Evolutionary conservation across 2,888 invertebrate genomes (phyloP).

Genomic region (Alloscopus bannaensis): DNA sequence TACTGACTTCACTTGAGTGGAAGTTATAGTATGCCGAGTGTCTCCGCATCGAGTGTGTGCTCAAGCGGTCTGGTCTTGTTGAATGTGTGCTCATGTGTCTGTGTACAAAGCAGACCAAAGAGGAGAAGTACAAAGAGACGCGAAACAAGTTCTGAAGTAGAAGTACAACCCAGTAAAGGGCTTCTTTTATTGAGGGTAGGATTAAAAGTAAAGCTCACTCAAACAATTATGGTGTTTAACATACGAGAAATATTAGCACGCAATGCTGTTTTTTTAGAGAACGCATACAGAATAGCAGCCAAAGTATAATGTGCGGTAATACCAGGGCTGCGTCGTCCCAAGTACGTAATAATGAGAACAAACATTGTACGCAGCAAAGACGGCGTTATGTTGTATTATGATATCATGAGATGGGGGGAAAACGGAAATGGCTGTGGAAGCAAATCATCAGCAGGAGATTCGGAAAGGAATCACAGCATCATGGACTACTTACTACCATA

Average conservation of each 20-base stretch:
- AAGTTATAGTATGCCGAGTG: background rate
- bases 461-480: slow-evolving; percentile 14
- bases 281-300: too few species aligned
- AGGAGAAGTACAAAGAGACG: background rate
- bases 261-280: slow-evolving; percentile 5
- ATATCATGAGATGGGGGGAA: slow-evolving; percentile 14
- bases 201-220: slow-evolving; percentile 12
- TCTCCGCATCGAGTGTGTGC: too few species aligned
- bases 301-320: too few species aligned
- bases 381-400: too few species aligned
- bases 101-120: too few species aligned
- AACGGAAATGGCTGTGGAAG: slow-evolving; percentile 48
- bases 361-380: background rate
- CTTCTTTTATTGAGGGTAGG: slow-evolving; percentile 10
- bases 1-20: background rate
- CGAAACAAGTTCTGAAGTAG: background rate
- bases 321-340: too few species aligned
- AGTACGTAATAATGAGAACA: too few species aligned
- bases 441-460: slow-evolving; percentile 51
- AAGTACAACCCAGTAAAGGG: background rate
- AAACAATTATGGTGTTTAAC: background rate
- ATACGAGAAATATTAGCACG: slow-evolving; percentile 3
- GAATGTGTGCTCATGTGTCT: too few species aligned
- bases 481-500: too few species aligned
- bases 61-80: too few species aligned